These are phyloP conservation scores for Halcyon leucocephala DNA, from an alignment of 2,797 vertebrate species.

Conservation along the genomic window DNA sequence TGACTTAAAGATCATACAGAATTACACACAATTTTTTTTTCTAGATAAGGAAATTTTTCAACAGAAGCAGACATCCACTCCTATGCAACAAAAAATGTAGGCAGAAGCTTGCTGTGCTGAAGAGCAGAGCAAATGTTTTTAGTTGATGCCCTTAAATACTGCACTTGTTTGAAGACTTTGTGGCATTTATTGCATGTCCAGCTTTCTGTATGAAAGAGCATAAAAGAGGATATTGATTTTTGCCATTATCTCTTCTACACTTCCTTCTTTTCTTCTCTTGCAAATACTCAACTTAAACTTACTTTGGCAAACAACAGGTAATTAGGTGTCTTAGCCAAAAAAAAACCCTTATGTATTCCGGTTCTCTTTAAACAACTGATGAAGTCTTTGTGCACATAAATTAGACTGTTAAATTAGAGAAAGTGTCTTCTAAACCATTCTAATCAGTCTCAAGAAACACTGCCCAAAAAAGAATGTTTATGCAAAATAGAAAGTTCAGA, in stretches of 20 bases:
- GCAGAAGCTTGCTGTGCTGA: background rate
- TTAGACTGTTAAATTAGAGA: background rate
- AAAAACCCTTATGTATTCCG: fast-evolving
- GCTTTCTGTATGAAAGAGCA: background rate
- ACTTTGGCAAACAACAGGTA: background rate
- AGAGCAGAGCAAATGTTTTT: background rate
- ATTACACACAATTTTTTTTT: background rate
- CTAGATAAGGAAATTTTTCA: background rate
- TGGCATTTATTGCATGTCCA: background rate
- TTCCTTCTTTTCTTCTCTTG: background rate
- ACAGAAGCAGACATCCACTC: background rate
- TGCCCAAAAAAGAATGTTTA: background rate
- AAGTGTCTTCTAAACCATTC: background rate
- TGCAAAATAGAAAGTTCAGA: background rate
- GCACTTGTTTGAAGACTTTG: background rate
- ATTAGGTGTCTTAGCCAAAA: background rate
- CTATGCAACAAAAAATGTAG: background rate
- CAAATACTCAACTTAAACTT: background rate
- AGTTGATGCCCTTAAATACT: background rate
- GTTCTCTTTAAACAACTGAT: background rate
- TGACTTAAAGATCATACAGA: background rate
- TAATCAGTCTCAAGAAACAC: background rate
- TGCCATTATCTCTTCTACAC: background rate
- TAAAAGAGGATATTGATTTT: background rate
- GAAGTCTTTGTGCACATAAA: background rate